Conservation (phyloP, 1,140 invertebrate genomes). For the Drosophila pseudoobscura region DNA sequence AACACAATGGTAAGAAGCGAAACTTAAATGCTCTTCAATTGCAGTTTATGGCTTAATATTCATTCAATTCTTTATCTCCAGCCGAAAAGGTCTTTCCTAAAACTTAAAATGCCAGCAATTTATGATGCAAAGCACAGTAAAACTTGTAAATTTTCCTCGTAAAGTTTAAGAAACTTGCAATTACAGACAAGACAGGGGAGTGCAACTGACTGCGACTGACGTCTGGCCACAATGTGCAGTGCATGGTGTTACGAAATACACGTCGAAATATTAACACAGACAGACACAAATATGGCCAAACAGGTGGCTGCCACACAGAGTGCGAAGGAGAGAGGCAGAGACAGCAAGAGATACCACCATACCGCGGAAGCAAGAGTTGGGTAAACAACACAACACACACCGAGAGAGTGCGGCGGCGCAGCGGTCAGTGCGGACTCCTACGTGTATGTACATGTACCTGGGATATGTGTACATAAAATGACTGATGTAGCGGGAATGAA, state of each 20-base stretch:
- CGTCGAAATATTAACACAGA: conserved; percentile 44
- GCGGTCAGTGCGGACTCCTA: conserved; percentile 21
- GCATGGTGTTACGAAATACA: conserved; percentile 53
- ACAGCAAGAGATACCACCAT: conserved; percentile 5
- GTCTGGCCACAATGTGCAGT: conserved; percentile 47
- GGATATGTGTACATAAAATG: conserved; percentile 1
- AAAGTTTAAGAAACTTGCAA: background rate
- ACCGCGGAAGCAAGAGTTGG: conserved; percentile 14
- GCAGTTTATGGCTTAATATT: background rate
- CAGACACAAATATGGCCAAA: conserved; percentile 7
- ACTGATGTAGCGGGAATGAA: conserved; percentile 17
- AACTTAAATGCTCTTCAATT: background rate
- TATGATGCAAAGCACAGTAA: no score
- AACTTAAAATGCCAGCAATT: no score
- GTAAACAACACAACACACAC: background rate
- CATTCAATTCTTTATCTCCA: background rate
- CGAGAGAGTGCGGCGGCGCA: conserved; percentile 51
- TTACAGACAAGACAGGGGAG: background rate
- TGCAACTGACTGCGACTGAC: conserved; percentile 17
- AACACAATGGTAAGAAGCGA: background rate
- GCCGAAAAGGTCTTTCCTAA: no score
- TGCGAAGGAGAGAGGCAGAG: conserved; percentile 45
- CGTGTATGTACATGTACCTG: conserved; percentile 9
- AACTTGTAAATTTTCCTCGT: no score
- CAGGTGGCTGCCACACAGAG: conserved; percentile 7